phyloP scores from a whole-genome alignment of 2,888 invertebrate genomes.

The Patella pellucida region DNA sequence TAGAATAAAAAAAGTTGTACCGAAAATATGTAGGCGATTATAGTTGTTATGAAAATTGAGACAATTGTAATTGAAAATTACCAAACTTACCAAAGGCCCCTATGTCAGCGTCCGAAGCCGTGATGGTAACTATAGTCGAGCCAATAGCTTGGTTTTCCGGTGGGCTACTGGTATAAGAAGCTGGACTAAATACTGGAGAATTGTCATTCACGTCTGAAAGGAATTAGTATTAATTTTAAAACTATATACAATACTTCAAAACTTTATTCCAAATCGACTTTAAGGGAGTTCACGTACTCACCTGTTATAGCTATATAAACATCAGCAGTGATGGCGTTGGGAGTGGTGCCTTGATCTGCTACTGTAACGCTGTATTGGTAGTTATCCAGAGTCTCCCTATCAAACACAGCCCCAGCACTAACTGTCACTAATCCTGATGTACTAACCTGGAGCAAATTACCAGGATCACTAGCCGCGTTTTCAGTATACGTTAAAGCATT shows the following conservation, averaged over 20 bases:
- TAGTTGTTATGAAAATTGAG: too few species aligned
- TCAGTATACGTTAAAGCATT: conserved; percentile 39
- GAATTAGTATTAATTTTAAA: too few species aligned
- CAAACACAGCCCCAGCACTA: conserved; percentile 37
- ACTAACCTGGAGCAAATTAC: conserved; percentile 29
- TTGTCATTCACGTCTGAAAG: conserved; percentile 49
- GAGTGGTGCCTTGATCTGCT: conserved; percentile 22
- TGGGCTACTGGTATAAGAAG: conserved; percentile 31
- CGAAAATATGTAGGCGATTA: too few species aligned
- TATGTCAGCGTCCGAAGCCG: conserved; percentile 49
- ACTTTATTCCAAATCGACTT: too few species aligned
- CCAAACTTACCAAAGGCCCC: conserved; percentile 29
- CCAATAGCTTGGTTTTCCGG: conserved; percentile 40
- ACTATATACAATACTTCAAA: too few species aligned
- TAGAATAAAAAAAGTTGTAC: conserved; percentile 24
- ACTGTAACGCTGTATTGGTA: conserved; percentile 38
- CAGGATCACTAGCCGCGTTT: conserved; percentile 26
- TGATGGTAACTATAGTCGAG: conserved; percentile 30
- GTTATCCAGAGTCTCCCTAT: conserved; percentile 39
- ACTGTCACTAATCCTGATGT: conserved; percentile 32
- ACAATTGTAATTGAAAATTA: too few species aligned
- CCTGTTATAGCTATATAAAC: conserved; percentile 23
- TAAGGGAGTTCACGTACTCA: not conserved
- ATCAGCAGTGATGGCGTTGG: conserved; percentile 20
- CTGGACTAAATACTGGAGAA: conserved; percentile 37